Conservation (phyloP, 2,113 vertebrate genomes). For the Pygoscelis adeliae region DNA sequence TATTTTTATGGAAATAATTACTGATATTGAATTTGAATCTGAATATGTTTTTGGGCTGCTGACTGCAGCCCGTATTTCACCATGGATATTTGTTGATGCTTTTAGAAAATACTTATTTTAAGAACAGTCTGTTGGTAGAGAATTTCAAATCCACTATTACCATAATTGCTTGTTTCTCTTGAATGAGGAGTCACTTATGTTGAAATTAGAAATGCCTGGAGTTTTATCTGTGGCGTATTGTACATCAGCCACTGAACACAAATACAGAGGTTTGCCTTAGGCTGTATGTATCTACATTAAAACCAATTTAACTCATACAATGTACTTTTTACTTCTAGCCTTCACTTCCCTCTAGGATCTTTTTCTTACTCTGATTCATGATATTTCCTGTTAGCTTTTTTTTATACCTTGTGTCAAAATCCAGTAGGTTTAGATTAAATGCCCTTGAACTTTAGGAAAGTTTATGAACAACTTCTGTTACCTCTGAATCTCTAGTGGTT, state of each 20-base stretch:
- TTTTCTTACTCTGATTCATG: neutral
- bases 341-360: neutral
- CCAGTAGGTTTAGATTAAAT: neutral
- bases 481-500: neutral
- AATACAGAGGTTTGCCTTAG: neutral
- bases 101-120: neutral
- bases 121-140: neutral
- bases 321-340: neutral
- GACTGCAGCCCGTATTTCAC: neutral
- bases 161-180: neutral
- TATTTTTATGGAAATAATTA: neutral
- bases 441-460: neutral
- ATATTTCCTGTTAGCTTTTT: neutral
- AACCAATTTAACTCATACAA: neutral
- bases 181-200: neutral
- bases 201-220: neutral
- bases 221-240: neutral
- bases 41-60: neutral
- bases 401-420: neutral
- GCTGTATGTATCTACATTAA: neutral
- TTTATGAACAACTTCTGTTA: neutral
- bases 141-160: neutral
- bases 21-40: neutral
- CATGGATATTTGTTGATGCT: neutral
- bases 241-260: neutral